Conservation (phyloP, 2,888 invertebrate genomes). For the Peribatodes rhomboidaria region DNA sequence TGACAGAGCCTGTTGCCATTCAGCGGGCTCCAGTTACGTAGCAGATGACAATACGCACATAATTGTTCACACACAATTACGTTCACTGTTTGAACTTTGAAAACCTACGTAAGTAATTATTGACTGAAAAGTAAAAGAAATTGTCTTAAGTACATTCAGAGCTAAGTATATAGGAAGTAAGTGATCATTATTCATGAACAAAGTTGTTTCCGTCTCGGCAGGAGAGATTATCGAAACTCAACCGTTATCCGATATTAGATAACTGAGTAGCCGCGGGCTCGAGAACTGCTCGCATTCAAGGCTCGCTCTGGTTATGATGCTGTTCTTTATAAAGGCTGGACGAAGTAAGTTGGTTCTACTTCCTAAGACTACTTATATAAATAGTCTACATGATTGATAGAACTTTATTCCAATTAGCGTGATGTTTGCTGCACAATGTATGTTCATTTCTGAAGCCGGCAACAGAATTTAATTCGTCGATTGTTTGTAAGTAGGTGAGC, state of each 20-base stretch:
- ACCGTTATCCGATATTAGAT: conserved; percentile 4
- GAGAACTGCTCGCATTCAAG: background rate
- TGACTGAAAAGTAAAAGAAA: background rate
- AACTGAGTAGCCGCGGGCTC: background rate
- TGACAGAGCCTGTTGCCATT: too few species aligned
- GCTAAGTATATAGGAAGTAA: background rate
- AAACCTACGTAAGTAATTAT: too few species aligned
- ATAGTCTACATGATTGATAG: too few species aligned
- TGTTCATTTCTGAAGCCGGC: too few species aligned
- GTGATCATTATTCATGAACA: background rate
- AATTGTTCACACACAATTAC: too few species aligned
- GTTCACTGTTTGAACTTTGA: too few species aligned
- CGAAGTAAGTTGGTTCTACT: background rate
- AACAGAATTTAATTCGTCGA: too few species aligned
- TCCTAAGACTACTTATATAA: background rate
- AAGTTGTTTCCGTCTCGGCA: background rate
- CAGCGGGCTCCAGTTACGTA: too few species aligned
- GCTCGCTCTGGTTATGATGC: background rate
- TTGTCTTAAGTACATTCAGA: background rate
- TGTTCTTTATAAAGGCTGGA: background rate
- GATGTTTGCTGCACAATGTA: too few species aligned
- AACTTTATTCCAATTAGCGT: too few species aligned
- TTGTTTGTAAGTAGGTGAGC: too few species aligned
- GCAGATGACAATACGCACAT: too few species aligned
- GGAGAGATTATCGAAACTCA: conserved; percentile 4